Percentiles rank a stretch among this genome's conserved stretches.
Conservation (phyloP, 2,888 invertebrate species). For the Lordiphosa andalusiaca region DNA sequence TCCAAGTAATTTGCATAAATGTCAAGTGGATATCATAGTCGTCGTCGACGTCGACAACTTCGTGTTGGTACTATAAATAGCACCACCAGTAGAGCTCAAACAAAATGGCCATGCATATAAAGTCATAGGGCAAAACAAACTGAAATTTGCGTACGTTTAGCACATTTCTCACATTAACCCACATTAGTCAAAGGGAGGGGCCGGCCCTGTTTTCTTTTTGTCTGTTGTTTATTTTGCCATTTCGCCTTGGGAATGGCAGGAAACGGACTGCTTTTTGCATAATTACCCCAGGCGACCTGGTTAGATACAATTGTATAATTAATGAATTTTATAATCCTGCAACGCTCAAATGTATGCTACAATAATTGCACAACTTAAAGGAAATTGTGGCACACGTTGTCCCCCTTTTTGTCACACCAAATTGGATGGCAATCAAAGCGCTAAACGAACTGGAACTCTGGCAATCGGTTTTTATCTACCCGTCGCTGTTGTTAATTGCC, state of each 20-base stretch:
- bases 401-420: constrained; percentile 1
- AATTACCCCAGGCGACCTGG: constrained; percentile 54
- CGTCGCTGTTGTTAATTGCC: constrained; percentile 64
- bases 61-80: too few species aligned
- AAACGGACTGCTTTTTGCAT: constrained; percentile 57
- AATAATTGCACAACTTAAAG: constrained; percentile 33
- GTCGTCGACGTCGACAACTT: not conserved
- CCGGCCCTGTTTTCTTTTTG: constrained; percentile 27
- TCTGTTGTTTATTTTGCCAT: constrained; percentile 44
- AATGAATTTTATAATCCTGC: too few species aligned
- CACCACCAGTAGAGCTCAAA: not conserved
- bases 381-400: constrained; percentile 8
- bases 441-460: constrained; percentile 49
- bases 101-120: constrained; percentile 19
- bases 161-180: constrained; percentile 69
- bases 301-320: constrained; percentile 7
- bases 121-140: constrained; percentile 18
- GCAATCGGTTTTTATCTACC: constrained; percentile 34
- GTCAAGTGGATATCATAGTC: constrained; percentile 27
- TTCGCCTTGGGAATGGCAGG: constrained; percentile 41
- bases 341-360: constrained; percentile 56
- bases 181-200: constrained; percentile 34
- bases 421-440: constrained; percentile 44
- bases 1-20: constrained; percentile 56
- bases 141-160: constrained; percentile 61